Conservation (phyloP, 2,113 vertebrate species). For the Siphamia tubifer region DNA sequence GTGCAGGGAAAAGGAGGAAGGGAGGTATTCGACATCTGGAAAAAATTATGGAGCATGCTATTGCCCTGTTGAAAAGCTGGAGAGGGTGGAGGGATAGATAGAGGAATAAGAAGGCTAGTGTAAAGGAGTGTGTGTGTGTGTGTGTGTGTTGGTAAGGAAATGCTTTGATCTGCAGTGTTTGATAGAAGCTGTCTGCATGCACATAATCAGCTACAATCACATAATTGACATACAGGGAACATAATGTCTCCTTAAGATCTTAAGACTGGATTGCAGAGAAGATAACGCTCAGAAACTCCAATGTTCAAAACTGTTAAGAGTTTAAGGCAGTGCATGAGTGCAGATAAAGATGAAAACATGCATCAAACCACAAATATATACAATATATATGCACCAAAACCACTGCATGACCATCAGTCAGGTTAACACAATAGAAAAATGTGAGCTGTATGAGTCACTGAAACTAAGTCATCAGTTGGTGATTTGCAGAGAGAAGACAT, state of each 20-base stretch:
- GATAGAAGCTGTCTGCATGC: slow-evolving; percentile 55
- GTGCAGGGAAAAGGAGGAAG: slow-evolving; percentile 29
- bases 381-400: slow-evolving; percentile 20
- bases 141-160: slow-evolving; percentile 6
- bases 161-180: slow-evolving; percentile 57
- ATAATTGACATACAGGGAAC: slow-evolving; percentile 44
- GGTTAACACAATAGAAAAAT: slow-evolving; percentile 4
- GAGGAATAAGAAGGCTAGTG: slow-evolving; percentile 36
- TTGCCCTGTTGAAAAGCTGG: slow-evolving; percentile 49
- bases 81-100: slow-evolving; percentile 42
- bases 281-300: slow-evolving; percentile 39
- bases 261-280: slow-evolving; percentile 14
- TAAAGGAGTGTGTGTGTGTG: slow-evolving; percentile 21
- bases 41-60: slow-evolving; percentile 65
- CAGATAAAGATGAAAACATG: slow-evolving; percentile 19
- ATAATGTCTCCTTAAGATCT: slow-evolving; percentile 34
- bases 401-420: slow-evolving; percentile 3
- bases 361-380: neutral
- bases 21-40: slow-evolving; percentile 74
- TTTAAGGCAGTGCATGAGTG: neutral
- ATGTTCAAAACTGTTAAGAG: neutral
- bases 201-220: slow-evolving; percentile 55
- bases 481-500: slow-evolving; percentile 49
- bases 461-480: slow-evolving; percentile 45
- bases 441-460: slow-evolving; percentile 42